Conservation (phyloP, 2,113 vertebrate species). For the Galeopterus variegatus region DNA sequence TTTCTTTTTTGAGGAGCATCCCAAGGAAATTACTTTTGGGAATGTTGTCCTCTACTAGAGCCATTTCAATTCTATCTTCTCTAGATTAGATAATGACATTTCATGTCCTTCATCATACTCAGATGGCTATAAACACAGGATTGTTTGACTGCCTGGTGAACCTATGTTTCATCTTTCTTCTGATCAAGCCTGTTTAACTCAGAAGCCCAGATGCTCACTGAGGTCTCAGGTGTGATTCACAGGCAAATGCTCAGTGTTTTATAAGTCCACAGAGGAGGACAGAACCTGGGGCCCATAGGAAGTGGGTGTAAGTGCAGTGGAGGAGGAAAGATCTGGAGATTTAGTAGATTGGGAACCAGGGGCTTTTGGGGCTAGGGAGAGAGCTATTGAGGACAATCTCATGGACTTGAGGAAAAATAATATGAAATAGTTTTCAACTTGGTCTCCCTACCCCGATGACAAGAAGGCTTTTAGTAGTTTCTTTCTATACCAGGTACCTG, state of each 20-base stretch:
- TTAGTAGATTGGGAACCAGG: neutral
- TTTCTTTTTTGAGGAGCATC: neutral
- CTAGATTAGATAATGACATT: neutral
- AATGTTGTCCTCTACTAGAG: neutral
- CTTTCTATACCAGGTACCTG: neutral
- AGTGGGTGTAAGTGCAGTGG: fast-evolving
- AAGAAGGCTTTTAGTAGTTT: neutral
- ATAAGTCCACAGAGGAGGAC: neutral
- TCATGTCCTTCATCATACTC: neutral
- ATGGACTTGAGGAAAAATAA: neutral
- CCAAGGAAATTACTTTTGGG: neutral
- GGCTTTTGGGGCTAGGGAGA: neutral
- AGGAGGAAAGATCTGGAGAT: neutral
- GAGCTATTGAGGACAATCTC: neutral
- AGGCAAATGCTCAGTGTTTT: neutral
- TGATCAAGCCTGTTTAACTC: neutral
- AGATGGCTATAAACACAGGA: neutral
- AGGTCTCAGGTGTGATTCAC: neutral
- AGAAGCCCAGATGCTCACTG: neutral
- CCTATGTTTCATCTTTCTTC: neutral
- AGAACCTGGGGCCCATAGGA: neutral
- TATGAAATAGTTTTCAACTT: neutral
- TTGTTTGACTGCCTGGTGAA: neutral
- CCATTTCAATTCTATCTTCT: neutral
- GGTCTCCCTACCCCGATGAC: neutral